Percentiles rank a stretch among this genome's conserved stretches.
These are phyloP conservation scores for Agonopterix subpropinquella DNA, from an alignment of 2,888 invertebrate genomes.

Conservation along the genomic window DNA sequence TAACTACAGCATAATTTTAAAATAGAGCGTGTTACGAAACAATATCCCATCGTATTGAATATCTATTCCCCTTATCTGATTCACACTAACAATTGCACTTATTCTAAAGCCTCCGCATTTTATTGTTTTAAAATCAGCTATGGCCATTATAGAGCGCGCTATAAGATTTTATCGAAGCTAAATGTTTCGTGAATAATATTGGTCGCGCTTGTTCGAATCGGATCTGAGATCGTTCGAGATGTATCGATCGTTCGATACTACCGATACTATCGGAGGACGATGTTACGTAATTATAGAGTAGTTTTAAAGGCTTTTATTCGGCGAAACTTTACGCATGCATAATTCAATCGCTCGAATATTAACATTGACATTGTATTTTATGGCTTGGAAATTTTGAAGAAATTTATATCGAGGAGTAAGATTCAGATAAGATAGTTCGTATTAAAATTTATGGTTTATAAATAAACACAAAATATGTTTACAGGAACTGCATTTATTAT, in stretches of 20 bases:
- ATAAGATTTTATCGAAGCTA: constrained; percentile 63
- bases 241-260: constrained; percentile 38
- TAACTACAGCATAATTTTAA: constrained; percentile 34
- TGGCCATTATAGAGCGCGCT: constrained; percentile 36
- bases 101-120: constrained; percentile 46
- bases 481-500: too few species aligned
- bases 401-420: not conserved
- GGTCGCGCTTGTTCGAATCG: constrained; percentile 62
- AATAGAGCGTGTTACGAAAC: constrained; percentile 32
- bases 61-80: constrained; percentile 59
- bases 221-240: constrained; percentile 41
- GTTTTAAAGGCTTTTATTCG: constrained; percentile 40
- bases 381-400: constrained; percentile 3
- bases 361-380: constrained; percentile 9
- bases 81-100: constrained; percentile 60
- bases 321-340: constrained; percentile 44
- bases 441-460: too few species aligned
- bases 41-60: constrained; percentile 41
- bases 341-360: constrained; percentile 26
- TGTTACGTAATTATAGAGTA: constrained; percentile 64
- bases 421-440: constrained; percentile 1
- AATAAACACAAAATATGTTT: too few species aligned
- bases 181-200: constrained; percentile 72
- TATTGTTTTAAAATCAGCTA: constrained; percentile 54
- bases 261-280: constrained; percentile 49